Percentiles rank a stretch among this genome's conserved stretches.
These are phyloP conservation scores for Syngnathus scovelli DNA, from an alignment of 2,113 vertebrate species.

Conservation along the genomic window DNA sequence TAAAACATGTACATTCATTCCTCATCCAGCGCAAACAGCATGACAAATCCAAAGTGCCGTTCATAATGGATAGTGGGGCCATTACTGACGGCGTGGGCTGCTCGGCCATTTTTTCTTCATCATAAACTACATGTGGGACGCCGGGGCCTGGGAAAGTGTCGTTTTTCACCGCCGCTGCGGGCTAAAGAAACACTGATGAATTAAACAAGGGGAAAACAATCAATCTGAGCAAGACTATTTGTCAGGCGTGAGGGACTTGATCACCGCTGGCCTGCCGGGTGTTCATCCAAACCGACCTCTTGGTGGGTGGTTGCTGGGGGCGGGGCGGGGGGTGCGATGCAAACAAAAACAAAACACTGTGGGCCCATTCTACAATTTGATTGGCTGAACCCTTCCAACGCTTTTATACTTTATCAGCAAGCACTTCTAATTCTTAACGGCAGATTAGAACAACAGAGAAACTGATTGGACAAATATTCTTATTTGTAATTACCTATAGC, in stretches of 20 bases:
- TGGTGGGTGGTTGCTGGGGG: background rate
- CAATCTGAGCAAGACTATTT: slow-evolving; percentile 61
- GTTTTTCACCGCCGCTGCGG: slow-evolving; percentile 47
- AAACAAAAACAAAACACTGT: background rate
- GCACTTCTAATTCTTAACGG: no score
- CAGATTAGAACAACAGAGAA: no score
- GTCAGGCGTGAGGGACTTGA: slow-evolving; percentile 58
- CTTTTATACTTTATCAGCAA: no score
- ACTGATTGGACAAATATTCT: no score
- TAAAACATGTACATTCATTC: slow-evolving; percentile 42
- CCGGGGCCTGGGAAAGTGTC: slow-evolving; percentile 31
- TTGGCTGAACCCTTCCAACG: no score
- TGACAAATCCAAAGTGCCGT: slow-evolving; percentile 28
- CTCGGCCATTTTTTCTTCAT: slow-evolving; percentile 29
- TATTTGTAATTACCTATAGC: no score
- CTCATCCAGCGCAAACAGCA: slow-evolving; percentile 24
- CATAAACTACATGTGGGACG: slow-evolving; percentile 21
- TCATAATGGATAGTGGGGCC: slow-evolving; percentile 32
- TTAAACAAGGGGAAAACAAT: slow-evolving; percentile 67
- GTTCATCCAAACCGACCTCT: slow-evolving; percentile 18
- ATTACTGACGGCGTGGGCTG: slow-evolving; percentile 26
- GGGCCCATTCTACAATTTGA: no score
- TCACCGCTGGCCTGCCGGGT: slow-evolving; percentile 19
- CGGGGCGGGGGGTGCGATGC: background rate
- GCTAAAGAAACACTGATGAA: slow-evolving; percentile 61